phyloP scores from a whole-genome alignment of 2,888 invertebrate genomes.

The Lacanobia wlatinum region DNA sequence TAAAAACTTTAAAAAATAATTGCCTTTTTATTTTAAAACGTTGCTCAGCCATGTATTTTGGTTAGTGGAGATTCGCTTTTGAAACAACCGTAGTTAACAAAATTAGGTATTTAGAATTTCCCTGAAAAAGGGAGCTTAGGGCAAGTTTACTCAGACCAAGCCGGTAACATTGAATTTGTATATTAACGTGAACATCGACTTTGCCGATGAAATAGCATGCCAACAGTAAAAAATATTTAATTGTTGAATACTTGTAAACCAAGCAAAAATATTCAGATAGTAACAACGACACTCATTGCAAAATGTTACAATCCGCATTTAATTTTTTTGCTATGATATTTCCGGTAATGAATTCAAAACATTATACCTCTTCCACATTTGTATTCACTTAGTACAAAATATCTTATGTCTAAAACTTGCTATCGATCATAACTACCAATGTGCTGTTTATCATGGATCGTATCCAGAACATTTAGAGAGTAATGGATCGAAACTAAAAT shows the following conservation, averaged over 20 bases:
- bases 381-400: background rate
- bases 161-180: background rate
- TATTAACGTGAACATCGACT: background rate
- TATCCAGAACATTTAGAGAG: slow-evolving; percentile 1
- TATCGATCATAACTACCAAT: slow-evolving; percentile 26
- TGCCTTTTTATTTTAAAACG: background rate
- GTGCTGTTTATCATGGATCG: slow-evolving; percentile 11
- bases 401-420: slow-evolving; percentile 5
- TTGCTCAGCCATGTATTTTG: background rate
- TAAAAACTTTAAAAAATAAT: background rate
- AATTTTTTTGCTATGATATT: slow-evolving; percentile 1
- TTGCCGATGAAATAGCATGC: background rate
- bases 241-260: background rate
- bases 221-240: background rate
- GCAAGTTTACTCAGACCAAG: background rate
- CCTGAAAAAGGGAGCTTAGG: background rate
- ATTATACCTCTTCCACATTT: slow-evolving; percentile 1
- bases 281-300: slow-evolving; percentile 17
- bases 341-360: background rate
- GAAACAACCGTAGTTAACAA: background rate
- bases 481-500: slow-evolving; percentile 19
- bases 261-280: background rate
- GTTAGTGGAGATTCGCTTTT: background rate
- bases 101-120: background rate
- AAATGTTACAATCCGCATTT: slow-evolving; percentile 9